Conservation (phyloP, 2,113 vertebrate genomes). For the Phylloscopus whistleri region DNA sequence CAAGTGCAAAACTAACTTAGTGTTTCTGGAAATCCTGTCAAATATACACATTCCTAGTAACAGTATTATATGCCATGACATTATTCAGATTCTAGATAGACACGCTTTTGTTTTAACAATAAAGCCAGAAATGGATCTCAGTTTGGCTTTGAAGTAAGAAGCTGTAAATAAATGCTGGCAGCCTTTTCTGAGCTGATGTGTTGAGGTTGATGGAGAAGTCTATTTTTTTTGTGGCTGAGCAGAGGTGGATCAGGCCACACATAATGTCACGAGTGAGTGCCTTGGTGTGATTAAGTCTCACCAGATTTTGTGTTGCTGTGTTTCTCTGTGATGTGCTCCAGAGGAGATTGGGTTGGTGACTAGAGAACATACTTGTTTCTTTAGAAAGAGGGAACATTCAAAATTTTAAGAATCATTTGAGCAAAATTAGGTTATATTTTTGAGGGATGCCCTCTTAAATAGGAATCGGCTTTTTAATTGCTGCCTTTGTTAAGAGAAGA, state of each 20-base stretch:
- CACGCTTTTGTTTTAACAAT: background rate
- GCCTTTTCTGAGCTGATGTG: background rate
- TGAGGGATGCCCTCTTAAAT: background rate
- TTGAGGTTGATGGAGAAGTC: background rate
- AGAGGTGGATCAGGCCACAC: background rate
- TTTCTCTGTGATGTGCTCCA: background rate
- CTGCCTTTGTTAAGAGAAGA: background rate
- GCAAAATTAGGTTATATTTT: background rate
- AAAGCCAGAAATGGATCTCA: background rate
- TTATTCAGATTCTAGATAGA: background rate
- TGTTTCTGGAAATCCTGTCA: background rate
- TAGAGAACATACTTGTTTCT: background rate
- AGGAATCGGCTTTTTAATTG: background rate
- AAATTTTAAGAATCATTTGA: background rate
- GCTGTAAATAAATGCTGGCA: background rate
- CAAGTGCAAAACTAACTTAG: background rate
- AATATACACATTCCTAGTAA: background rate
- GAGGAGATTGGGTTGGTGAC: background rate
- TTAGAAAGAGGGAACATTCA: background rate
- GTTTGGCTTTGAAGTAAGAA: background rate
- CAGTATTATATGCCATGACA: rapidly evolving
- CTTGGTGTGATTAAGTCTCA: background rate
- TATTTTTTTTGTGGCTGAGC: background rate
- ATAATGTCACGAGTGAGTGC: rapidly evolving
- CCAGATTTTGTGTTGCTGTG: background rate